These are phyloP conservation scores for Cercopithecus mona DNA, from an alignment of 2,113 vertebrate species.

Conservation along the genomic window DNA sequence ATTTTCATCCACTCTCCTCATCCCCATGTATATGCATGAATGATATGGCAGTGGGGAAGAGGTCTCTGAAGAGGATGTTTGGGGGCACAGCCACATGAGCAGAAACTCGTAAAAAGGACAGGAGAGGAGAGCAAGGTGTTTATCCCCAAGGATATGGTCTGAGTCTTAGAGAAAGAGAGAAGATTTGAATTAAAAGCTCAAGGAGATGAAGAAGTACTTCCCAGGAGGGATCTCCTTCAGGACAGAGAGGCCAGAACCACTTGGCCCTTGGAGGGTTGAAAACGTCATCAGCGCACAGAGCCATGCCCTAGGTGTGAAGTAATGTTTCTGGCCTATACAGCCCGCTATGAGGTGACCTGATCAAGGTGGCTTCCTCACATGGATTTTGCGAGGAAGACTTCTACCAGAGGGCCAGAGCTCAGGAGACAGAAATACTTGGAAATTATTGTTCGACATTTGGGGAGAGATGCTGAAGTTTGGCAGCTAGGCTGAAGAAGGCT, in stretches of 20 bases:
- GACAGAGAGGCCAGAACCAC: not conserved
- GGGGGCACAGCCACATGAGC: not conserved
- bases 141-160: not conserved
- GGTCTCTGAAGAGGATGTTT: not conserved
- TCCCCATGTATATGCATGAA: not conserved
- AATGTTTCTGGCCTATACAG: no score
- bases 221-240: not conserved
- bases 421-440: not conserved
- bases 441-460: not conserved
- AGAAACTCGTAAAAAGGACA: not conserved
- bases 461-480: not conserved
- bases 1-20: not conserved
- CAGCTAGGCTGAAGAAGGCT: not conserved
- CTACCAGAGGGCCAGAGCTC: not conserved
- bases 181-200: not conserved
- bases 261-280: rapidly evolving
- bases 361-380: not conserved
- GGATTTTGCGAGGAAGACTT: not conserved
- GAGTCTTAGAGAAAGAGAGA: not conserved
- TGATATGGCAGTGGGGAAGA: not conserved
- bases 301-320: not conserved
- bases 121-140: not conserved
- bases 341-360: not conserved
- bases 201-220: not conserved
- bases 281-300: not conserved